Evolutionary conservation across 1,140 invertebrate genomes (phyloP), one percentile per base, ranked within the genome.

Genomic region (Eurosta solidaginis): DNA sequence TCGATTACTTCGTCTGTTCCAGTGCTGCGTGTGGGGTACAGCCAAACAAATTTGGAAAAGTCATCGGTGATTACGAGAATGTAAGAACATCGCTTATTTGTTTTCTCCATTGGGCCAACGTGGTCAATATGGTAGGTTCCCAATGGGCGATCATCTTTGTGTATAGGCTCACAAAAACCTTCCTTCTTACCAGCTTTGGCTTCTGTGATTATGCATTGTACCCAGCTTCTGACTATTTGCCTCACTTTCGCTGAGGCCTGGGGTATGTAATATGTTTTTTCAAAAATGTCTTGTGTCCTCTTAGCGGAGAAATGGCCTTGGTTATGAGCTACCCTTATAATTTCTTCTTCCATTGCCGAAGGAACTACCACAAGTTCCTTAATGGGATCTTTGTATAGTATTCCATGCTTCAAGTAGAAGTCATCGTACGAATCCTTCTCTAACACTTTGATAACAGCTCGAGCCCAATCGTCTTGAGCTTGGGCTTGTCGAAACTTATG

Each of bases 11-110:
- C 49, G n/a, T 52, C 22, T 25, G 9, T 6, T 52, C 17, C 22
- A 14, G 59, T 29, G 20, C 7, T 17, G 42, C 63, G 40, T 10
- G 74, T 79, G 0, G 82, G 81, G 76, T 86, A 88, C 27, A 89
- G 20, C 82, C 84, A 88, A 1, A 82, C 78, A 81, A 88, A 89
- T 74, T 89, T 89, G 1, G 84, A 82, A 81, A 88, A 89, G 1
- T 77, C 84, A 78, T 88, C 88, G 5, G 88, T 77, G 0, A 89
- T 79, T 0, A 81, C 84, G 0, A 89, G 81, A 6, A 89, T 81
- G 79, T 88, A 81, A 25, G 84, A 83, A 76, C 89, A 89, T 14
- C 80, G 78, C 49, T 89, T 89, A 6, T 80, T 81, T 0, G 86
- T 86, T n/a, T 78, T 54, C 33, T 78, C 63, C 12, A 89, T 49